These are phyloP conservation scores for Coleophora deauratella DNA, from an alignment of 2,888 invertebrate genomes.

Conservation along the genomic window DNA sequence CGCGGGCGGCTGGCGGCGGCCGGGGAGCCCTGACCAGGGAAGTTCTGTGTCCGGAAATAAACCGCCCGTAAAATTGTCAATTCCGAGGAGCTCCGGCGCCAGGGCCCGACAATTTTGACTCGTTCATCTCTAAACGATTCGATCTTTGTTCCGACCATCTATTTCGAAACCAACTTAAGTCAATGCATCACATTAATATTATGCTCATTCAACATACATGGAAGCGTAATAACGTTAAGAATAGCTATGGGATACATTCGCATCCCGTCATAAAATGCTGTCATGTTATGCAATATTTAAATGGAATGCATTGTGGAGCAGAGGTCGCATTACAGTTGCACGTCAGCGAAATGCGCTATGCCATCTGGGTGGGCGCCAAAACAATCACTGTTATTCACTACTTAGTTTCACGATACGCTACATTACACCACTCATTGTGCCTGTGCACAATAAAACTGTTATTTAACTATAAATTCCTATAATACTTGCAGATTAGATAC, in stretches of 20 bases:
- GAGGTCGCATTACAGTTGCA: slow-evolving; percentile 31
- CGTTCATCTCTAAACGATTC: slow-evolving; percentile 28
- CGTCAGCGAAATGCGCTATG: slow-evolving; percentile 56
- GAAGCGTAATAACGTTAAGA: too few species aligned
- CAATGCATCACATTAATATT: slow-evolving; percentile 18
- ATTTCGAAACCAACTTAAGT: slow-evolving; percentile 30
- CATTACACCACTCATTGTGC: slow-evolving; percentile 10
- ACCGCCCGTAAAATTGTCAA: slow-evolving; percentile 82
- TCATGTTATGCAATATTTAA: slow-evolving; percentile 8
- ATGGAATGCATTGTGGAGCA: slow-evolving; percentile 15
- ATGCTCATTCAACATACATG: too few species aligned
- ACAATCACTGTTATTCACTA: slow-evolving; percentile 69
- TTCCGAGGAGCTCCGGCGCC: slow-evolving; percentile 66
- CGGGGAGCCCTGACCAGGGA: slow-evolving; percentile 51
- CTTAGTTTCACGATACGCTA: slow-evolving; percentile 33
- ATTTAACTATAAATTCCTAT: too few species aligned
- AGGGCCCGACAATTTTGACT: slow-evolving; percentile 57
- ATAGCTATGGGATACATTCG: background rate
- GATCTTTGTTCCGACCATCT: slow-evolving; percentile 22
- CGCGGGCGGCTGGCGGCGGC: slow-evolving; percentile 21
- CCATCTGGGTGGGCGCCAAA: slow-evolving; percentile 67
- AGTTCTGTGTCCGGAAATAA: slow-evolving; percentile 76
- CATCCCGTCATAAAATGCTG: background rate
- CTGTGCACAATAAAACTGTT: slow-evolving; percentile 22
- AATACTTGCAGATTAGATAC: too few species aligned